Conservation (phyloP, 2,113 vertebrate species). For the Ifrita kowaldi region DNA sequence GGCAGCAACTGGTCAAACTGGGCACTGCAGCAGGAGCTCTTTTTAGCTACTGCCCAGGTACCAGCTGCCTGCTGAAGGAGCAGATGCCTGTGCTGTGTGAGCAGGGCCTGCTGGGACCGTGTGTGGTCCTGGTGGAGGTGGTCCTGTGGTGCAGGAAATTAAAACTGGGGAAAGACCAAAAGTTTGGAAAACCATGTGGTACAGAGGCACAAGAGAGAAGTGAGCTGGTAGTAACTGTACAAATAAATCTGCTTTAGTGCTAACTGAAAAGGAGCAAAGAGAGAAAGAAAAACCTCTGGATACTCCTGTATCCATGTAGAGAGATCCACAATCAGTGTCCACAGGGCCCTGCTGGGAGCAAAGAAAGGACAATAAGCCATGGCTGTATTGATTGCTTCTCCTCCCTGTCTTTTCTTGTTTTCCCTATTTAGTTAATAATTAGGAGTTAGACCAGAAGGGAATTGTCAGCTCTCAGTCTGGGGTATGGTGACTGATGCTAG, state of each 20-base stretch:
- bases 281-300: neutral
- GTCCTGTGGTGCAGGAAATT: neutral
- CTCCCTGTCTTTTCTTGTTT: neutral
- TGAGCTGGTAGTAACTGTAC: neutral
- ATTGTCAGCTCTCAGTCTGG: neutral
- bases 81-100: neutral
- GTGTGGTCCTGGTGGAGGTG: neutral
- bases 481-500: neutral
- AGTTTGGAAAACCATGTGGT: neutral
- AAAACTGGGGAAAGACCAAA: neutral
- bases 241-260: neutral
- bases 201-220: neutral
- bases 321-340: neutral
- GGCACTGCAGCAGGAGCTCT: neutral
- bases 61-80: neutral
- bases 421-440: neutral
- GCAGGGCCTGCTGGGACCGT: neutral
- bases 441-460: neutral
- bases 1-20: neutral
- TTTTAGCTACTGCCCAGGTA: neutral
- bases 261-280: neutral
- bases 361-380: neutral
- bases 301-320: neutral
- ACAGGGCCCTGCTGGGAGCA: neutral
- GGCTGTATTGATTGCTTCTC: neutral